Base-by-base conservation (phyloP, 2,113 vertebrate species). In the Saimiri boliviensis region DNA sequence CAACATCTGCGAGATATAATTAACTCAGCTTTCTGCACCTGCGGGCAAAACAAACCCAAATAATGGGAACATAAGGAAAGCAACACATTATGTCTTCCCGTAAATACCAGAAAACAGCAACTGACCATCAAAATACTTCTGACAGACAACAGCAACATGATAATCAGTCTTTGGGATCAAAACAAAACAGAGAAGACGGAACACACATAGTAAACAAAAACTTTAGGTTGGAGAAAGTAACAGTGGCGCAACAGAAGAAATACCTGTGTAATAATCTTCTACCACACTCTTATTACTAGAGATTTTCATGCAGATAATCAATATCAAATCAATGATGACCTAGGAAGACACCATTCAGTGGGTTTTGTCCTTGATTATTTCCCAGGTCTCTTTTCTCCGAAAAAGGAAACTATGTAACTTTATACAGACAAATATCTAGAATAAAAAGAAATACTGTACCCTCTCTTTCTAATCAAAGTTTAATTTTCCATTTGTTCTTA, bases 331-430 rank as follows among this genome's bases (percentile, higher is more conserved):
- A 93, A 2, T 35, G 25, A 70, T 66, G 37, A 54, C 63, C 56
- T 71, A 37, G 42, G 60, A 93, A 87, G 49, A 52, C 21, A 73
- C 2, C 45, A 71, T 30, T 88, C 37, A 45, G 9, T 56, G 30
- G 17, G 0, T 2, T 70, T 74, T 82, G 63, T 52, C 52, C 82
- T 85, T 56, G 20, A n/a, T 35, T 84, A 52, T 32, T 87, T 77
- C 52, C 83, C 32, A 21, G 13, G 71, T 74, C 80, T 84, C 90
- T 63, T 95, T 95, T 94, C 90, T 94, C 90, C 52, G 49, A 88
- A 93, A 93, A 91, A 93, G 2, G 4, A 93, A 89, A 96, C 40
- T 66, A 85, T 21, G 25, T 49, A 35, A 90, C 73, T 96, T 71
- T 56, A 89, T 58, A 92, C 23, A 82, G 45, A 77, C 16, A 92